Evolutionary conservation across 2,888 invertebrate genomes (phyloP), one percentile per base, ranked within the genome.

Genomic region (Eretmocerus hayati): DNA sequence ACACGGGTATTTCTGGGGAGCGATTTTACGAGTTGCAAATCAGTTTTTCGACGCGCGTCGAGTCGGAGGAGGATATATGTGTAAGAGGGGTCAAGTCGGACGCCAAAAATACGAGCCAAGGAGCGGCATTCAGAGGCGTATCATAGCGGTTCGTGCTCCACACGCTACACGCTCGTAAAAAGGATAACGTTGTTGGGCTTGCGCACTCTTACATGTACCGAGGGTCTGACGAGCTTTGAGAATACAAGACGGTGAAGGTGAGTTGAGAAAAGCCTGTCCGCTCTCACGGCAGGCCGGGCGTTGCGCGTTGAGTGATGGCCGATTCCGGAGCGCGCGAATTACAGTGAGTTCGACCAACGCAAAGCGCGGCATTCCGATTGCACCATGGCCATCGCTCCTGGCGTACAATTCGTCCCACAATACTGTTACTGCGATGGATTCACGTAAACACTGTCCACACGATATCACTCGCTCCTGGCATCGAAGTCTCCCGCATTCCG

Each of bases 401-500:
- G n/a, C n/a, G n/a, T n/a, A n/a, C n/a, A n/a, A n/a, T n/a, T n/a
- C n/a, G n/a, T n/a, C n/a, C n/a, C n/a, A n/a, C n/a, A n/a, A n/a
- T n/a, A n/a, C n/a, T n/a, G n/a, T n/a, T n/a, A n/a, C n/a, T n/a
- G n/a, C n/a, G n/a, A n/a, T n/a, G n/a, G n/a, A n/a, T n/a, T n/a
- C n/a, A n/a, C n/a, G n/a, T n/a, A n/a, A n/a, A n/a, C n/a, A n/a
- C n/a, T n/a, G n/a, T n/a, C n/a, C n/a, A n/a, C n/a, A n/a, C n/a
- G n/a, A n/a, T n/a, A n/a, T n/a, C n/a, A 8, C 22, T 56, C 58
- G 57, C n/a, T 59, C 57, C 62, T 52, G 58, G 69, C 69, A 62
- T 69, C 62, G 65, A 68, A 67, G 59, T 68, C 68, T 64, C 69
- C 63, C 54, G 22, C 53, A 40, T n/a, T n/a, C n/a, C n/a, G n/a